Evolutionary conservation across 2,113 vertebrate genomes (phyloP), one percentile per base, ranked within the genome.

Genomic region (Cynoglossus semilaevis): DNA sequence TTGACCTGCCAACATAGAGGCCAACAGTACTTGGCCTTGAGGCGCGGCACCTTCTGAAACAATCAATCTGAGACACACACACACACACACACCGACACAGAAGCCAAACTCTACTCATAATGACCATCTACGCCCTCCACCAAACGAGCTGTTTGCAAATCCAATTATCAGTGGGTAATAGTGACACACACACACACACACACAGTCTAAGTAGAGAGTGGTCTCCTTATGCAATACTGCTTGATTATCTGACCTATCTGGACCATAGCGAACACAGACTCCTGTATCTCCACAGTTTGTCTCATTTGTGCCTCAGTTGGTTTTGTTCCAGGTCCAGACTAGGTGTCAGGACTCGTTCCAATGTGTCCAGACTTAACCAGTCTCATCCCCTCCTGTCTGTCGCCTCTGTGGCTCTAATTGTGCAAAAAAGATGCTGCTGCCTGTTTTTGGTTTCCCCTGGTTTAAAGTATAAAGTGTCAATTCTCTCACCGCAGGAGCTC

Each of bases 71-170:
- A 63, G 46, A 50, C 68, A 54, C 43, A 51, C 38, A 43, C 40
- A 57, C 42, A 58, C 46, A 57, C 19, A 34, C n/a, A n/a, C n/a
- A n/a, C n/a, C n/a, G n/a, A n/a, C 16, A 61, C 14, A 46, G 22
- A 46, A 37, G 67, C 67, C 38, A 14, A 58, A 42, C 42, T 70
- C 43, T 35, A 69, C 59, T 74, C 69, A 74, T 82, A 78, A 80
- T 54, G 44, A 45, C 59, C 50, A 63, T 77, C 62, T 56, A 70
- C 73, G 59, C 62, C 70, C 71, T 58, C 46, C 51, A 64, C 61
- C 51, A 64, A 70, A 72, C 64, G 63, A 81, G 66, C 48, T 82
- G 82, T 76, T 78, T 74, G 43, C 40, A 17, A 63, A 38, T 67
- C 76, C 53, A 70, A 57, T 76, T 72, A 74, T 57, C 75, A 75